These are phyloP conservation scores for Tapirus indicus DNA, from an alignment of 2,797 vertebrate species.

Conservation along the genomic window DNA sequence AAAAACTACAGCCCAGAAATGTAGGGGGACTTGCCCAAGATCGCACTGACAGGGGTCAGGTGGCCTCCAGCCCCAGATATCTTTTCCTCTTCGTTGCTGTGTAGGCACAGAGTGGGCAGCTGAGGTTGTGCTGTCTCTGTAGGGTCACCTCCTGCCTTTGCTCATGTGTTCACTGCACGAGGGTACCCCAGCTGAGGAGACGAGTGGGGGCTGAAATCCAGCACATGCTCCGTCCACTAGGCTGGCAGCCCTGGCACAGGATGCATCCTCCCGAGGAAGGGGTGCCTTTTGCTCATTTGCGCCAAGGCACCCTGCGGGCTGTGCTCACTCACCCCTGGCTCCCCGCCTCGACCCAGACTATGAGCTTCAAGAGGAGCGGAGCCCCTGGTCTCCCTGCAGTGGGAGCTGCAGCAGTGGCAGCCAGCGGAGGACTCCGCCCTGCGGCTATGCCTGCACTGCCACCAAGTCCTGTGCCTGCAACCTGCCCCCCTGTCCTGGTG, in stretches of 20 bases:
- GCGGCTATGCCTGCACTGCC: constrained; percentile 93
- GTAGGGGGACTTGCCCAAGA: not conserved
- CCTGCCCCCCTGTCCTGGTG: constrained; percentile 92
- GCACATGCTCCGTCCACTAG: not conserved
- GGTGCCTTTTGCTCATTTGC: not conserved
- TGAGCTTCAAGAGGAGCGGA: constrained; percentile 94
- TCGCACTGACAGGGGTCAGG: not conserved
- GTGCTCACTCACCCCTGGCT: not conserved
- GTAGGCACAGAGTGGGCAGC: not conserved
- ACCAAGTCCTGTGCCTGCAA: constrained; percentile 93
- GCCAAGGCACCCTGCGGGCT: not conserved
- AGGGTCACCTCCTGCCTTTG: not conserved
- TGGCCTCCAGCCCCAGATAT: not conserved
- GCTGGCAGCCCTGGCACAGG: not conserved
- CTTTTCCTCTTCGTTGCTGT: not conserved
- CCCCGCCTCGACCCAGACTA: constrained; percentile 87
- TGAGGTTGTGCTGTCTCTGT: not conserved
- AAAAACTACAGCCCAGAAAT: not conserved
- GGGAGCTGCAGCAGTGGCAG: constrained; percentile 92
- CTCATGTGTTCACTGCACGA: not conserved
- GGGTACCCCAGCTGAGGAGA: not conserved
- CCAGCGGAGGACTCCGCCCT: constrained; percentile 94
- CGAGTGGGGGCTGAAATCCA: not conserved
- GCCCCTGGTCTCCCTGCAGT: constrained; percentile 94
- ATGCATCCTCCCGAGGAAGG: not conserved